These are phyloP conservation scores for Megaceryle alcyon DNA, from an alignment of 2,797 vertebrate species.

Conservation along the genomic window DNA sequence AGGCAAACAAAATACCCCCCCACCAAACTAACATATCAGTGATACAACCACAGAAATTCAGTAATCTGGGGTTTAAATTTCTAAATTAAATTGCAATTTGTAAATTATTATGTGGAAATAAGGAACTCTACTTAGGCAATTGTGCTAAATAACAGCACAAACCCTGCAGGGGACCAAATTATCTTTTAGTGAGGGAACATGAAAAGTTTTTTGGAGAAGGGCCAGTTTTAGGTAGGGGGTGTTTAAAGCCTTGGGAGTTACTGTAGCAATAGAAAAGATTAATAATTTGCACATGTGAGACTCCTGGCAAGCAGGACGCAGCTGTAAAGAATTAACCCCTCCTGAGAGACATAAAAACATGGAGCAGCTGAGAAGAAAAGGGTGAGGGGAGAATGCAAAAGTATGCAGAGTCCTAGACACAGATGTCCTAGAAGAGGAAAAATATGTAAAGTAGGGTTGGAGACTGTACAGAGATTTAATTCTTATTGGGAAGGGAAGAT, in stretches of 20 bases:
- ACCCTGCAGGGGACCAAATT: constrained; percentile 74
- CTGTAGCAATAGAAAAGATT: constrained; percentile 84
- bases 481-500: not conserved
- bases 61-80: constrained; percentile 47
- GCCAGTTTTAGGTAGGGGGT: constrained; percentile 80
- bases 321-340: constrained; percentile 87
- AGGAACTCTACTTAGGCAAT: constrained; percentile 60
- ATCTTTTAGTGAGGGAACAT: constrained; percentile 76
- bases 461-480: constrained; percentile 13
- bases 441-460: constrained; percentile 65
- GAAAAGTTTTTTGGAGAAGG: constrained; percentile 80
- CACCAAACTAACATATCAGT: not conserved
- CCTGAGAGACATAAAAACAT: constrained; percentile 83
- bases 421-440: constrained; percentile 74
- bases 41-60: not conserved
- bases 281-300: constrained; percentile 87
- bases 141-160: constrained; percentile 74
- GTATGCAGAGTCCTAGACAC: constrained; percentile 71
- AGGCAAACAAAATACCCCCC: not conserved
- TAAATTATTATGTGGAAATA: constrained; percentile 72
- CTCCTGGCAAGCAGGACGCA: constrained; percentile 81
- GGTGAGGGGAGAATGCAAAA: constrained; percentile 71
- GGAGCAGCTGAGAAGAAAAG: constrained; percentile 79
- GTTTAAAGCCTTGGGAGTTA: constrained; percentile 82
- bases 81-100: constrained; percentile 71